Base-by-base conservation (phyloP, 1,140 invertebrate species). In the Drosophila suzukii region DNA sequence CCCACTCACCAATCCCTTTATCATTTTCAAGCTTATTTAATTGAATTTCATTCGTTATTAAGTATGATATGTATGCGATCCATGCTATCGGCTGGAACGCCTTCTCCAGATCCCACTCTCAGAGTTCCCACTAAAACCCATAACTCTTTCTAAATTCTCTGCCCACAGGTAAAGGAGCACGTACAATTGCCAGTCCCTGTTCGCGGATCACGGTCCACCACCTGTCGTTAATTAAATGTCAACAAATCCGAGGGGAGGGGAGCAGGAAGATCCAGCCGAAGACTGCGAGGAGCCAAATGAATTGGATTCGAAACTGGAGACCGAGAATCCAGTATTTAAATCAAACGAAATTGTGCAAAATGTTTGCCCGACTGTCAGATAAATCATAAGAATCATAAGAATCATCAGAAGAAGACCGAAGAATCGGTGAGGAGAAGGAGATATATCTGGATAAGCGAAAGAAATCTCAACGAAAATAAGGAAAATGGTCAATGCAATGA, bases 401-500 rank as follows among this genome's bases (percentile, higher is more conserved):
- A 36, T 24, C 32, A 36, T 41, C 13, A 49, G 36, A 50, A 60
- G 4, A 30, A 34, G 32, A 34, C 7, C 32, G 32, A 34, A 34
- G 32, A 24, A 20, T 12, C 50, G 32, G 11, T 13, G 15, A n/a
- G 41, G 1, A 6, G 36, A 7, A 43, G 38, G 8, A 56, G 24
- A 41, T 3, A 41, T 3, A 13, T 32, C 27, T 32, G 47, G 27
- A n/a, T n/a, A 30, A 49, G 24, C 13, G 46, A 56, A 38, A 15
- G 5, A 49, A 65, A 57, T 57, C 38, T 38, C n/a, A 12, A 41
- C 12, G 17, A 39, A 34, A 54, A 15, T 27, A 68, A 51, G 49
- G 10, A 51, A 78, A 70, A 90, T 91, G 90, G 90, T 91, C 76
- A 91, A 91, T 74, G 90, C 90, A n/a, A 90, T 91, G 51, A 91